Percentiles rank a stretch among this genome's conserved stretches.
Evolutionary conservation across 2,797 vertebrate genomes (phyloP).

Genomic region (Sibirionetta formosa): DNA sequence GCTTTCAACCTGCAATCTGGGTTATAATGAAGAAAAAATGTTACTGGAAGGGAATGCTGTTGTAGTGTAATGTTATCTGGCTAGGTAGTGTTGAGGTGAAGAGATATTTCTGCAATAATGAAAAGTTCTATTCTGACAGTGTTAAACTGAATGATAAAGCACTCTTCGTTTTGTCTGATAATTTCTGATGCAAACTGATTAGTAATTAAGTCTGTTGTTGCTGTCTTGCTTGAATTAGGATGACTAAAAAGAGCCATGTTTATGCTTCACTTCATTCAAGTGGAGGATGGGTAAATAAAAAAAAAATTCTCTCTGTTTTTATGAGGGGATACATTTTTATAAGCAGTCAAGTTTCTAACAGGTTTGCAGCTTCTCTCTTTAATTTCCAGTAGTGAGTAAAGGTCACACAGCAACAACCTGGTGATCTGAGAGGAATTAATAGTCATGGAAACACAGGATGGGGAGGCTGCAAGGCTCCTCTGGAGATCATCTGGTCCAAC

Average conservation of each 20-base stretch:
- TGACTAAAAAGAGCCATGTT: background rate
- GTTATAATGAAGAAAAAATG: background rate
- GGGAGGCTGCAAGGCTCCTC: background rate
- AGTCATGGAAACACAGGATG: background rate
- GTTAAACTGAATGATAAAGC: background rate
- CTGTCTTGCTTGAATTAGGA: slow-evolving; percentile 16
- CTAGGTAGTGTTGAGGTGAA: background rate
- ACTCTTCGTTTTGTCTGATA: background rate
- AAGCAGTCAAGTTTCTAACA: background rate
- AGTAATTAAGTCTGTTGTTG: slow-evolving; percentile 18
- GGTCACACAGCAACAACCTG: background rate
- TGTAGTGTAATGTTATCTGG: background rate
- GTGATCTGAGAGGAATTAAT: background rate
- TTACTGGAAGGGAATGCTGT: background rate
- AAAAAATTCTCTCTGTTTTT: background rate
- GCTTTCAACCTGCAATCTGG: background rate
- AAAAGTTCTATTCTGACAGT: background rate
- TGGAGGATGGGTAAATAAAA: background rate
- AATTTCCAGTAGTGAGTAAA: background rate
- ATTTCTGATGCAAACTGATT: slow-evolving; percentile 6
- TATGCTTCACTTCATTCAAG: background rate
- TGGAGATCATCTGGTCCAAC: background rate
- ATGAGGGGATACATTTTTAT: background rate
- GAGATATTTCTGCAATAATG: background rate
- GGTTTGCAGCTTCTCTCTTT: background rate